Conservation (phyloP, 2,797 vertebrate genomes). For the Oophaga sylvatica region DNA sequence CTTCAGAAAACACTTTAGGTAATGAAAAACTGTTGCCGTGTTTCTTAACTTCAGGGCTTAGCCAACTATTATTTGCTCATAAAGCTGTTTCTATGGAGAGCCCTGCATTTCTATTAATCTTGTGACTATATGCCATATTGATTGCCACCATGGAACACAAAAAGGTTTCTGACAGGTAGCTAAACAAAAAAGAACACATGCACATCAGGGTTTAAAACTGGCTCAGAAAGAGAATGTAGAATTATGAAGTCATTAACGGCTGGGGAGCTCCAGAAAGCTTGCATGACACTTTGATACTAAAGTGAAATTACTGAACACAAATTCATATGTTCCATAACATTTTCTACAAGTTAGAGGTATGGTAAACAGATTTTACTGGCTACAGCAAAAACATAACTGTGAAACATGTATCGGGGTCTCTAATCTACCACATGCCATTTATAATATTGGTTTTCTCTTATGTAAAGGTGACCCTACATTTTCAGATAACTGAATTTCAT, state of each 20-base stretch:
- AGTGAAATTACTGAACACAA: not conserved
- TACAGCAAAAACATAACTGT: not conserved
- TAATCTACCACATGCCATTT: not conserved
- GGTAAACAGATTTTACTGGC: not conserved
- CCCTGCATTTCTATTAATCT: conserved; percentile 28
- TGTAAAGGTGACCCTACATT: too few relatives aligned
- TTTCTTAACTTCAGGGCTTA: conserved; percentile 1
- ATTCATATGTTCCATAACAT: not conserved
- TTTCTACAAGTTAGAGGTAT: not conserved
- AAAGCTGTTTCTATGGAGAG: conserved; percentile 19
- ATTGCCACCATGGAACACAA: conserved; percentile 33
- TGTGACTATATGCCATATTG: conserved; percentile 31
- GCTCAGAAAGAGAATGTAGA: not conserved
- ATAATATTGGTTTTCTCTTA: too few relatives aligned
- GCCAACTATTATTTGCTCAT: conserved; percentile 20
- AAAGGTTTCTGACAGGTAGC: conserved; percentile 21
- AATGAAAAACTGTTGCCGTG: conserved; percentile 5
- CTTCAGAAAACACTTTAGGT: not conserved
- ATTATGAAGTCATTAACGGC: not conserved
- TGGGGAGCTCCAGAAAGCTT: not conserved
- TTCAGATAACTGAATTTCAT: too few relatives aligned
- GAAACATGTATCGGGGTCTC: not conserved
- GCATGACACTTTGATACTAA: not conserved
- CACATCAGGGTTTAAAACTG: conserved; percentile 1
- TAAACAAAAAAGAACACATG: conserved; percentile 6